Conservation (phyloP, 2,888 invertebrate species). For the Byasa hedistus region DNA sequence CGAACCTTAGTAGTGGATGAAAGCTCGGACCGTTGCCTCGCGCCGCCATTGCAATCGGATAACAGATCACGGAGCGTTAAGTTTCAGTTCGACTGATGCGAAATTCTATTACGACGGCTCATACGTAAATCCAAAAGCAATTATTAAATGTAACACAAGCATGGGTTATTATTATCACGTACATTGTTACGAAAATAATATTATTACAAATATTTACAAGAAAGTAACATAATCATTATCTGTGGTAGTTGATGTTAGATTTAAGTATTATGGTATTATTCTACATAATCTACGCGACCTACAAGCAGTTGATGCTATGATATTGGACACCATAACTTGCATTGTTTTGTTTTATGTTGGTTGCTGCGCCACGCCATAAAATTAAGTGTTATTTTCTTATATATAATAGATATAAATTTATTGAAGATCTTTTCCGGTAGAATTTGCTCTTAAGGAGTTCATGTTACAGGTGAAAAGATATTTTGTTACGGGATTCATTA, state of each 20-base stretch:
- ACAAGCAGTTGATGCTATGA: too few relatives aligned
- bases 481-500: too few relatives aligned
- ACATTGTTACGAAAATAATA: background rate
- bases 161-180: too few relatives aligned
- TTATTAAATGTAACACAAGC: background rate
- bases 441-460: too few relatives aligned
- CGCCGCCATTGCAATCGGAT: slow-evolving; percentile 1
- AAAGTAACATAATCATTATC: background rate
- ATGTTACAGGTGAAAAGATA: too few relatives aligned
- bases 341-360: too few relatives aligned
- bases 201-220: background rate
- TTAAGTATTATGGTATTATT: background rate
- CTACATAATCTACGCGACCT: too few relatives aligned
- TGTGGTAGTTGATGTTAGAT: background rate
- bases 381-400: too few relatives aligned
- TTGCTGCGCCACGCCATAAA: too few relatives aligned
- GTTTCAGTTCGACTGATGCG: slow-evolving; percentile 13
- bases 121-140: background rate
- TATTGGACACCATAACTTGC: too few relatives aligned
- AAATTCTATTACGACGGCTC: slow-evolving; percentile 19
- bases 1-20: slow-evolving; percentile 15
- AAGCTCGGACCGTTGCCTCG: slow-evolving; percentile 8
- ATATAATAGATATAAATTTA: too few relatives aligned
- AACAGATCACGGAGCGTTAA: slow-evolving; percentile 5
- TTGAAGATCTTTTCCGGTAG: too few relatives aligned